phyloP scores from a whole-genome alignment of 2,888 invertebrate genomes.

The Endotricha flammealis region DNA sequence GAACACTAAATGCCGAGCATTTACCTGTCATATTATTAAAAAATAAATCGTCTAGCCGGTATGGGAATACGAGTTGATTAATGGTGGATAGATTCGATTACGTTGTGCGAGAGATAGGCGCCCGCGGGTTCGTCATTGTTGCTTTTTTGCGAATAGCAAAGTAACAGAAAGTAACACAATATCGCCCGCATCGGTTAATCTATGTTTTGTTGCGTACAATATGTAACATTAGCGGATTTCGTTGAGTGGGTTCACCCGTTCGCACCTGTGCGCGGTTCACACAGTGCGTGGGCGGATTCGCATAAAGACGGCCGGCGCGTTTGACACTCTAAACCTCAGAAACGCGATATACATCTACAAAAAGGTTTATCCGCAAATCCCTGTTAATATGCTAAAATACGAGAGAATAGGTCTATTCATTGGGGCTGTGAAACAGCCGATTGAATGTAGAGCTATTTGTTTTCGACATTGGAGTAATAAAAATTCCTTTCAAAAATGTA shows the following conservation, averaged over 20 bases:
- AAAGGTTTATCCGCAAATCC: slow-evolving; percentile 44
- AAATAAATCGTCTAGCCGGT: slow-evolving; percentile 57
- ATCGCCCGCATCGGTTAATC: slow-evolving; percentile 49
- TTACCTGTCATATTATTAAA: slow-evolving; percentile 75
- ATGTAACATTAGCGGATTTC: slow-evolving; percentile 43
- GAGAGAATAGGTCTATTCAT: no score
- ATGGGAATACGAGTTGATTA: slow-evolving; percentile 71
- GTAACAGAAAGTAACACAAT: slow-evolving; percentile 32
- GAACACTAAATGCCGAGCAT: slow-evolving; percentile 73
- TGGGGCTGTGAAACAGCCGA: no score
- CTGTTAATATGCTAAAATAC: slow-evolving; percentile 15
- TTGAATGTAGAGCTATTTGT: no score
- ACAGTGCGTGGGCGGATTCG: slow-evolving; percentile 28
- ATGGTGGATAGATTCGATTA: slow-evolving; percentile 65
- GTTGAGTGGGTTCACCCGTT: slow-evolving; percentile 47
- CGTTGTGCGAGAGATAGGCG: slow-evolving; percentile 54
- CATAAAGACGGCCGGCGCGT: slow-evolving; percentile 39
- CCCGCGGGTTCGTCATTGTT: slow-evolving; percentile 33
- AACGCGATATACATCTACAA: slow-evolving; percentile 51
- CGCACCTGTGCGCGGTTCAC: slow-evolving; percentile 55
- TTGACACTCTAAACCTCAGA: slow-evolving; percentile 50
- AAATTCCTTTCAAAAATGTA: no score
- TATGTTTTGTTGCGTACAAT: slow-evolving; percentile 30
- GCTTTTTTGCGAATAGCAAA: slow-evolving; percentile 16
- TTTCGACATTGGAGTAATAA: no score